Evolutionary conservation across 1,140 invertebrate species (phyloP).

Genomic region (Thereuonema tuberculata): DNA sequence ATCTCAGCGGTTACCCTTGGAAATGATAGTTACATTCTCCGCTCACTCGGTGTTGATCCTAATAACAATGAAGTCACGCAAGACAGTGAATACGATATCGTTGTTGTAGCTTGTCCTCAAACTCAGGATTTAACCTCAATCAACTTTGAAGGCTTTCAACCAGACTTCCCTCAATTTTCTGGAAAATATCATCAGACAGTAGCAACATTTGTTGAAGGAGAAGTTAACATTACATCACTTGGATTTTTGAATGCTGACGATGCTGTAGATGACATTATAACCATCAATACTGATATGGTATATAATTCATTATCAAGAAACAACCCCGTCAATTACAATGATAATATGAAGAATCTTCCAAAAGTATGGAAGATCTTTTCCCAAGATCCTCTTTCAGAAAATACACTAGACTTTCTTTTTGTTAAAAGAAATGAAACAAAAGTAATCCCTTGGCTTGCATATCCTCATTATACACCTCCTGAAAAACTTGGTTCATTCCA

Average conservation of each 20-base stretch:
- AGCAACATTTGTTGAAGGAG: conserved; percentile 42
- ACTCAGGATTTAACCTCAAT: conserved; percentile 32
- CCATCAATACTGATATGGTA: conserved; percentile 31
- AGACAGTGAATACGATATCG: conserved; percentile 38
- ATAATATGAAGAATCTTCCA: conserved; percentile 15
- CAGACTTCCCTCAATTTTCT: conserved; percentile 25
- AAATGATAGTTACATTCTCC: conserved; percentile 18
- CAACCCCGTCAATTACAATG: conserved; percentile 16
- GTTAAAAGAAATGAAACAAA: conserved; percentile 29
- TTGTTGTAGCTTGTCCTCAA: conserved; percentile 44
- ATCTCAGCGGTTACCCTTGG: conserved; percentile 25
- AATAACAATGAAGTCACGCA: not conserved
- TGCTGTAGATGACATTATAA: conserved; percentile 31
- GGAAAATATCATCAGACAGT: conserved; percentile 41
- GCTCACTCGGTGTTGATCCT: not conserved
- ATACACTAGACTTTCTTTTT: conserved; percentile 39
- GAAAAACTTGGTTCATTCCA: conserved; percentile 38
- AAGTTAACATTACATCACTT: conserved; percentile 37
- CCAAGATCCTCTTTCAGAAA: conserved; percentile 29
- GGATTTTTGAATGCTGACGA: conserved; percentile 24
- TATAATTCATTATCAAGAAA: conserved; percentile 33
- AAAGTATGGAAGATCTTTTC: conserved; percentile 47
- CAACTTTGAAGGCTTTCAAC: conserved; percentile 32
- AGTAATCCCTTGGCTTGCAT: conserved; percentile 43
- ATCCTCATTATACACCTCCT: conserved; percentile 41